These are phyloP conservation scores for Microchrysa polita DNA, from an alignment of 2,888 invertebrate genomes.

Conservation along the genomic window DNA sequence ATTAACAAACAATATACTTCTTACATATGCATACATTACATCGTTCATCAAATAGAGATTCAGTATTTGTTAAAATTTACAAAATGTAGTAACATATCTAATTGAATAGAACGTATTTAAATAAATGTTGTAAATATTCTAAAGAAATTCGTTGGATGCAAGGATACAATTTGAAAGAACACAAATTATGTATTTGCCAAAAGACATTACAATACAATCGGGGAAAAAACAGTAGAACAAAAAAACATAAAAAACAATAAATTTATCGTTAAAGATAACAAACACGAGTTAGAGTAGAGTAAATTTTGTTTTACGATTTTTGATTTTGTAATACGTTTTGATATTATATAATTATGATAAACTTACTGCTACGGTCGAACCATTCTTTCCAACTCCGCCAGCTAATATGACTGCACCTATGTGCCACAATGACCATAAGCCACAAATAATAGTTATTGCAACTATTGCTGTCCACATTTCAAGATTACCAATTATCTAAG, in stretches of 20 bases:
- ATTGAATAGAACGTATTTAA: no score
- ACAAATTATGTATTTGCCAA: conserved; percentile 25
- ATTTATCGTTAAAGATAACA: neutral
- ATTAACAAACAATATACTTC: no score
- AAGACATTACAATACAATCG: conserved; percentile 50
- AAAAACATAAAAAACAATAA: neutral
- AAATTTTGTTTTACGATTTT: neutral
- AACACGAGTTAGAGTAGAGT: neutral
- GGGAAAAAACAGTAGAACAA: conserved; percentile 25
- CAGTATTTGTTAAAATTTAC: no score
- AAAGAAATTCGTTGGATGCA: no score
- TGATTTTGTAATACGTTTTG: neutral
- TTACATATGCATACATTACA: no score
- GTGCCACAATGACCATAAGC: conserved; percentile 76
- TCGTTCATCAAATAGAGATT: no score
- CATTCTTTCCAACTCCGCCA: conserved; percentile 98
- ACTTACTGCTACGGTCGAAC: conserved; percentile 98
- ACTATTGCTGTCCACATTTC: conserved; percentile 81
- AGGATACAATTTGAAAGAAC: no score
- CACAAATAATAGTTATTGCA: conserved; percentile 77
- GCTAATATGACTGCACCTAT: conserved; percentile 82
- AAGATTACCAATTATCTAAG: conserved; percentile 70
- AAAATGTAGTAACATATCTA: no score
- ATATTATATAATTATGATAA: neutral
- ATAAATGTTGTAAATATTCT: no score